Base-by-base conservation (phyloP, 2,113 vertebrate genomes). In the Rynchops niger region DNA sequence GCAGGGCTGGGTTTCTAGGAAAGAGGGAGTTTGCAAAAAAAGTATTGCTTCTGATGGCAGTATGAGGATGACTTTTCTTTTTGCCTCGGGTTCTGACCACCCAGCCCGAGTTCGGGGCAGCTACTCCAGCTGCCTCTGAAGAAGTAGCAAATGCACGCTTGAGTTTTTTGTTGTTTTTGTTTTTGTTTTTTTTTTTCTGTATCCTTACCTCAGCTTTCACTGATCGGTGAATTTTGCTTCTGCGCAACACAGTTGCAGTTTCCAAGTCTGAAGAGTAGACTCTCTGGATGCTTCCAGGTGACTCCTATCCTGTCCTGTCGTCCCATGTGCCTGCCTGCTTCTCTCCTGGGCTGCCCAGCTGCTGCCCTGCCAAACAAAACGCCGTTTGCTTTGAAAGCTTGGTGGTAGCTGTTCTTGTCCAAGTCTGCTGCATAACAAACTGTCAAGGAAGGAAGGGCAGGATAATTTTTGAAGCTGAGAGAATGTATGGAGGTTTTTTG, bases 21-120 rank as follows among this genome's bases (percentile, higher is more conserved):
- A 52, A 76, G 8, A 36, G 2, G 2, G 19, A 77, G 9, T 62
- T 70, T 13, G 9, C 2, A 5, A 12, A 15, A 9, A 38, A 19
- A 53, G 12, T 50, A 9, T 5, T 3, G 2, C 4, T 61, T 67
- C 5, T 61, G 40, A 61, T 79, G 4, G 5, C 61, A 32, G 3
- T 26, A n/a, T 42, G 18, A 71, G 18, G 40, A 42, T 26, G 9
- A 30, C 8, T 55, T 13, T 85, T n/a, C 17, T 62, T 86, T 67
- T 38, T 84, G 17, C 12, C 45, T 74, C 0, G 0, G 16, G 3
- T 55, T 27, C 25, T 50, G 23, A 53, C 18, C 11, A 40, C 14
- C 6, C 47, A 82, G 20, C 11, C 30, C 0, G 0, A 38, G n/a
- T 5, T 17, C 2, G 5, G 18, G 47, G 15, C 43, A 79, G 56